Evolutionary conservation across 2,797 vertebrate genomes (phyloP).

Genomic region (Echeneis naucrates): DNA sequence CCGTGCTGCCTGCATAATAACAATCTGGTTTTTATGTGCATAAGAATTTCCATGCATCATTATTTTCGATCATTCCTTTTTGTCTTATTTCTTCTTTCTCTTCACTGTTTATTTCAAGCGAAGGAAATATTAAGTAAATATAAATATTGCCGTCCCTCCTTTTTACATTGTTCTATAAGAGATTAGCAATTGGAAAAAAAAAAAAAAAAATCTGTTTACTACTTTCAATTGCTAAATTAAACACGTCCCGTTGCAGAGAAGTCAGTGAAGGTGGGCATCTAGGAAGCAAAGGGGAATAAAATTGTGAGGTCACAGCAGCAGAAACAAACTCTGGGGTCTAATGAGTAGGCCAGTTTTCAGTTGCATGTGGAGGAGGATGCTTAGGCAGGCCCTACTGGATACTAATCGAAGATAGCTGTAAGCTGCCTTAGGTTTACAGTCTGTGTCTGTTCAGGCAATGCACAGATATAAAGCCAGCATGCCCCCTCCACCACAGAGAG

Average conservation of each 20-base stretch:
- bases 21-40: conserved; percentile 19
- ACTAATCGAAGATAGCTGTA: conserved; percentile 71
- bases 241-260: conserved; percentile 84
- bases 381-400: conserved; percentile 61
- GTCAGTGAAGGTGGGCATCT: conserved; percentile 56
- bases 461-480: conserved; percentile 44
- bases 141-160: conserved; percentile 87
- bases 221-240: conserved; percentile 90
- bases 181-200: too few species aligned
- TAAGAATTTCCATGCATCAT: not conserved
- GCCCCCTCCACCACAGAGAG: conserved; percentile 47
- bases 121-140: conserved; percentile 89
- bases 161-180: conserved; percentile 90
- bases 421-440: conserved; percentile 66
- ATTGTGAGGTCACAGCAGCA: conserved; percentile 5
- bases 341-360: conserved; percentile 90
- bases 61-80: too few species aligned
- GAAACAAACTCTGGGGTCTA: conserved; percentile 86
- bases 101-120: conserved; percentile 6
- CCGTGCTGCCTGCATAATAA: conserved; percentile 54
- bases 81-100: conserved; percentile 4
- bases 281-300: conserved; percentile 23
- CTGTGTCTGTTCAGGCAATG: conserved; percentile 50
- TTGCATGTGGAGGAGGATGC: conserved; percentile 72
- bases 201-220: conserved; percentile 93